A percentile compares a stretch with the other conserved stretches of the same genome.
These are phyloP conservation scores for Nycticorax nycticorax DNA, from an alignment of 2,113 vertebrate species.

Conservation along the genomic window DNA sequence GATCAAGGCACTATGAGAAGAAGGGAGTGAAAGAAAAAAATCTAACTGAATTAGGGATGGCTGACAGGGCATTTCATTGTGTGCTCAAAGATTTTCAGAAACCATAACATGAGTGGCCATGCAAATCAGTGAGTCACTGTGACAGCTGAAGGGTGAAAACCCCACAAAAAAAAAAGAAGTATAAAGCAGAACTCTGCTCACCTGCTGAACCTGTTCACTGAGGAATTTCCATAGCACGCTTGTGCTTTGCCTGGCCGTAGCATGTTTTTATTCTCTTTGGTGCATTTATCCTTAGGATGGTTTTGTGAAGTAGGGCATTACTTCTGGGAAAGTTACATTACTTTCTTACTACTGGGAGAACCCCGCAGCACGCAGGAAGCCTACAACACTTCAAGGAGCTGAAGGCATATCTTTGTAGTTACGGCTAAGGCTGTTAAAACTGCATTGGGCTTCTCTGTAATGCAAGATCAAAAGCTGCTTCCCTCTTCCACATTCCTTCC, in stretches of 20 bases:
- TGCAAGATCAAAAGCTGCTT: background rate
- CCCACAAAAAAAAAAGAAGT: no score
- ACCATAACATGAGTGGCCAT: background rate
- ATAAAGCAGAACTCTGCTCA: background rate
- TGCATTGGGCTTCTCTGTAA: background rate
- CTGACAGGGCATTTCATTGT: background rate
- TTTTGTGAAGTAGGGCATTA: background rate
- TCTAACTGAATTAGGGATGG: background rate
- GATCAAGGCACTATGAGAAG: background rate
- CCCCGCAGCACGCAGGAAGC: background rate
- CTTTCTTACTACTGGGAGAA: background rate
- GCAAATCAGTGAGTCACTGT: background rate
- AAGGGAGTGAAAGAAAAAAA: background rate
- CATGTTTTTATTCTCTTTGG: background rate
- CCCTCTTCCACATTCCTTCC: background rate
- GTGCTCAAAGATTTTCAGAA: background rate
- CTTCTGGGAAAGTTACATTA: background rate
- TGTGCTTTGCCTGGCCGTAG: background rate
- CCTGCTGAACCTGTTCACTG: background rate
- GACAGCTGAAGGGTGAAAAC: background rate
- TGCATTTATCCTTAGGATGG: background rate
- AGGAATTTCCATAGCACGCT: background rate
- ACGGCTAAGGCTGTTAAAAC: background rate
- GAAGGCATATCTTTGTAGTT: background rate
- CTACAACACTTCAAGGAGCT: background rate